Conservation (phyloP, 2,888 invertebrate species). For the Luffia ferchaultella region DNA sequence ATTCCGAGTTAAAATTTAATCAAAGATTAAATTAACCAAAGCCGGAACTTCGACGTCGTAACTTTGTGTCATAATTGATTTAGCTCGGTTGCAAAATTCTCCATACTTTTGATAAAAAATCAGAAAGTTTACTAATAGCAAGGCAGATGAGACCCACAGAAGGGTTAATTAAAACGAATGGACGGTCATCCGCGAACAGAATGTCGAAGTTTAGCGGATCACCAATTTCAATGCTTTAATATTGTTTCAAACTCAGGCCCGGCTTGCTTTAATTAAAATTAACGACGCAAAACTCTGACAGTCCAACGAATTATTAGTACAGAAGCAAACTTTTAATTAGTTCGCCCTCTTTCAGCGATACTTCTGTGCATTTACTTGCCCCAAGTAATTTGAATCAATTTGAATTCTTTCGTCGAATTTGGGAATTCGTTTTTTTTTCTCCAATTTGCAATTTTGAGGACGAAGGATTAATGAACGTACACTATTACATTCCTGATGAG, state of each 20-base stretch:
- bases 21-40: too few species aligned
- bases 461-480: not conserved
- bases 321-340: constrained; percentile 64
- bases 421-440: constrained; percentile 11
- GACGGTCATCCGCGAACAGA: constrained; percentile 49
- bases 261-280: constrained; percentile 67
- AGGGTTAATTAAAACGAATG: constrained; percentile 63
- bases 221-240: constrained; percentile 64
- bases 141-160: constrained; percentile 40
- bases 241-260: constrained; percentile 57
- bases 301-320: constrained; percentile 66
- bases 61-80: constrained; percentile 40
- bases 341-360: constrained; percentile 53
- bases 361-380: constrained; percentile 56
- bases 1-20: too few species aligned
- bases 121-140: constrained; percentile 40
- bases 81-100: constrained; percentile 32
- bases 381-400: constrained; percentile 54
- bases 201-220: constrained; percentile 63
- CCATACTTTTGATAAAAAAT: constrained; percentile 28
- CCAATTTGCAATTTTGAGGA: not conserved
- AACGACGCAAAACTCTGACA: constrained; percentile 65
- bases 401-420: constrained; percentile 39
- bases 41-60: constrained; percentile 20
- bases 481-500: too few species aligned